Evolutionary conservation across 2,888 invertebrate genomes (phyloP).

Genomic region (Cantharis nigra): DNA sequence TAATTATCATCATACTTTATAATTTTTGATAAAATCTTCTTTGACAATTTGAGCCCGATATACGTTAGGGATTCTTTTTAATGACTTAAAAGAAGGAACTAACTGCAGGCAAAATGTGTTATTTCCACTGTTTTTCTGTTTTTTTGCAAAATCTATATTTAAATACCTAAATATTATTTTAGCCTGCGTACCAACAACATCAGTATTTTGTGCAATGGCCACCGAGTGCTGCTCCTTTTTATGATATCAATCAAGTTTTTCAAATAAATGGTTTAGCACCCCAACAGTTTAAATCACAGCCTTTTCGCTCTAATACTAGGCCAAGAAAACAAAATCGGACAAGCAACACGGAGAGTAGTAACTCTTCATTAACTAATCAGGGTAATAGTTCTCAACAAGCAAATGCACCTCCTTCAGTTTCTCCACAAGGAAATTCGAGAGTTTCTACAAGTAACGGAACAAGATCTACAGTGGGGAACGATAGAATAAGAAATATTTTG

Average conservation of each 20-base stretch:
- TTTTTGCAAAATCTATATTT: too few relatives aligned
- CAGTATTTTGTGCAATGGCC: slow-evolving; percentile 51
- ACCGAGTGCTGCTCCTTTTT: slow-evolving; percentile 59
- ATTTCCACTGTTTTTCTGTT: too few relatives aligned
- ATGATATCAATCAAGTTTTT: slow-evolving; percentile 72
- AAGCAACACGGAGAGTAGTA: slow-evolving; percentile 24
- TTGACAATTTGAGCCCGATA: too few relatives aligned
- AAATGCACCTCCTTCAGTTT: slow-evolving; percentile 20
- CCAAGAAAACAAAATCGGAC: slow-evolving; percentile 50
- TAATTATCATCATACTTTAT: too few relatives aligned
- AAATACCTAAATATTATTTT: slow-evolving; percentile 17
- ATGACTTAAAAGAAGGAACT: too few relatives aligned
- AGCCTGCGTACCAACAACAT: background rate
- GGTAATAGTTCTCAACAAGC: slow-evolving; percentile 19
- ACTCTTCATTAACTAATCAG: slow-evolving; percentile 31
- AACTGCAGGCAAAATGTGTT: too few relatives aligned
- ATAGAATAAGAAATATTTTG: slow-evolving; percentile 32
- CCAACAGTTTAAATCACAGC: slow-evolving; percentile 62
- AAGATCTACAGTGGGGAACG: slow-evolving; percentile 30
- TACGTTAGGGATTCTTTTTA: too few relatives aligned
- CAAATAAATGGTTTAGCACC: slow-evolving; percentile 75
- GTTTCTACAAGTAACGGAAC: slow-evolving; percentile 9
- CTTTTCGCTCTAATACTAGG: slow-evolving; percentile 57
- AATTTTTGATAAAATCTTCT: too few relatives aligned
- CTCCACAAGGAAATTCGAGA: slow-evolving; percentile 21